Evolutionary conservation across 2,797 vertebrate species (phyloP), one percentile per base, ranked within the genome.

Genomic region (Syndactyla subalaris): DNA sequence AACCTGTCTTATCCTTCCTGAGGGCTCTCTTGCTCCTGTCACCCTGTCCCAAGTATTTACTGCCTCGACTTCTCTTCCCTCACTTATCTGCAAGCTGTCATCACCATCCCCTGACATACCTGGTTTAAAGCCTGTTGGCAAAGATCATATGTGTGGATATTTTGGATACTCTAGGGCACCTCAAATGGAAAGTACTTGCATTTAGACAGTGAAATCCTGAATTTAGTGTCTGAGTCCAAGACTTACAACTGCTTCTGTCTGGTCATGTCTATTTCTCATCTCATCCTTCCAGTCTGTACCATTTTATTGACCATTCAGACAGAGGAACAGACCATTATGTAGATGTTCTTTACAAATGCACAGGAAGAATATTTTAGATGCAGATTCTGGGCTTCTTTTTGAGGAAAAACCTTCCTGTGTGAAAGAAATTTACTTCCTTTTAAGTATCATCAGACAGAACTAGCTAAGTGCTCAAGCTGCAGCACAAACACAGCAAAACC

Each of bases 41-140:
- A 95, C 67, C 39, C 90, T 97, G 92, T 95, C 77, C 93, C 63
- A 59, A 73, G 45, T 52, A 97, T 92, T 96, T 95, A 92, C 74
- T 92, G 63, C 79, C 73, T 26, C 3, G 0, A 84, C 29, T 94
- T 85, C 88, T 93, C 45, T 78, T 94, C 95, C 94, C 80, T 96
- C 88, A 90, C 90, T 94, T 94, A 84, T 73, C 88, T 92, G 85
- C 76, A 81, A 85, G 77, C 85, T 96, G 95, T 94, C 94, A 95
- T 95, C 95, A 95, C 96, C 81, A 95, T 73, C 14, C 63, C 19
- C 80, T 93, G 92, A 93, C 3, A 0, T 79, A 95, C 86, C 95
- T 94, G 80, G 51, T 90, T 88, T 97, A 96, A 97, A 96, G 96
- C 95, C 96, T 96, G 80, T 92, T 97, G 95, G 95, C 95, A 96